Evolutionary conservation across 2,888 invertebrate species (phyloP).

Genomic region (Scrobipalpa atriplicella): DNA sequence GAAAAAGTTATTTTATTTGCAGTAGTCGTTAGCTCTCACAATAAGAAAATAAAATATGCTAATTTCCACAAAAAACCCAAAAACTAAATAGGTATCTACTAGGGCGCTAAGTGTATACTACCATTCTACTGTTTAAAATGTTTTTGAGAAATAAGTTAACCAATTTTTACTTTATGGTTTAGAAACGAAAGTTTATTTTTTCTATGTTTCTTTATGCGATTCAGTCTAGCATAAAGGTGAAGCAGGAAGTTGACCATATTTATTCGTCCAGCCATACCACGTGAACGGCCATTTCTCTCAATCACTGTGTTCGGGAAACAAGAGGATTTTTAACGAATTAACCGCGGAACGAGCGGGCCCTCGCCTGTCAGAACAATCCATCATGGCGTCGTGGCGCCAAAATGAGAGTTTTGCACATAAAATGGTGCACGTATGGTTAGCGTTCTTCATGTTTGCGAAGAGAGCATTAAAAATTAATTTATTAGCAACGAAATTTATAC

Average conservation of each 20-base stretch:
- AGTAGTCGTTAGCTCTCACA: too few relatives aligned
- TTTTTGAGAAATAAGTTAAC: too few relatives aligned
- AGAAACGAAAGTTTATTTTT: too few relatives aligned
- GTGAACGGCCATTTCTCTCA: background rate
- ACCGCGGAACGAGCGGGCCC: conserved; percentile 35
- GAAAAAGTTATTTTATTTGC: too few relatives aligned
- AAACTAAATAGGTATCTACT: too few relatives aligned
- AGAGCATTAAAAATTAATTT: too few relatives aligned
- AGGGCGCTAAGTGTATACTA: too few relatives aligned
- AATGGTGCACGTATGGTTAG: conserved; percentile 1
- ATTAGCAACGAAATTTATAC: too few relatives aligned
- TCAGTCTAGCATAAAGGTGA: background rate
- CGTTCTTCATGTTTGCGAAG: background rate
- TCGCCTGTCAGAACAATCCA: conserved; percentile 60
- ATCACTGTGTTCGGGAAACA: conserved; percentile 10
- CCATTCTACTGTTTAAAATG: too few relatives aligned
- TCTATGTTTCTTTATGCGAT: background rate
- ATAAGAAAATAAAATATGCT: too few relatives aligned
- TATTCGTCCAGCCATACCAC: background rate
- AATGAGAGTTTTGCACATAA: conserved; percentile 6
- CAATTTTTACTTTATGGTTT: too few relatives aligned
- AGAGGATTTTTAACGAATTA: conserved; percentile 23
- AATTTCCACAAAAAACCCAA: too few relatives aligned
- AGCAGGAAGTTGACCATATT: background rate
- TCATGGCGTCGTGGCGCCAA: conserved; percentile 60